phyloP scores from a whole-genome alignment of 1,140 invertebrate genomes.

The Papilio glaucus region DNA sequence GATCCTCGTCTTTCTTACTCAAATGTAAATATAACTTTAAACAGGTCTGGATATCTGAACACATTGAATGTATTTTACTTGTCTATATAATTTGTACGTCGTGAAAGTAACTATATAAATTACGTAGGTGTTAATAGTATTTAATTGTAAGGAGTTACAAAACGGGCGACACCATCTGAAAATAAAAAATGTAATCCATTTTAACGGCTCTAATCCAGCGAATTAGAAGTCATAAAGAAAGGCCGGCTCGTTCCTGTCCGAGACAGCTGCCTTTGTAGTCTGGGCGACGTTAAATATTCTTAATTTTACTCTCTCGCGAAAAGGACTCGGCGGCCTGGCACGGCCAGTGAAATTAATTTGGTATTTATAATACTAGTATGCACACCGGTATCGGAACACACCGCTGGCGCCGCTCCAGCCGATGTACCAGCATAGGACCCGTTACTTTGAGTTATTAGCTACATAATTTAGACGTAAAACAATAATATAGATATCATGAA shows the following conservation, averaged over 20 bases:
- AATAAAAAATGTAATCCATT: slow-evolving; percentile 71
- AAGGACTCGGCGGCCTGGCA: slow-evolving; percentile 56
- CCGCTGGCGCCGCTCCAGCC: slow-evolving; percentile 60
- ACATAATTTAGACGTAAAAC: too few species aligned
- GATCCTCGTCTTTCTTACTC: too few species aligned
- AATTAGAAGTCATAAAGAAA: slow-evolving; percentile 69
- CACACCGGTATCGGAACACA: slow-evolving; percentile 32
- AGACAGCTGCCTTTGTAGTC: slow-evolving; percentile 53
- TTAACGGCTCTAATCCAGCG: slow-evolving; percentile 55
- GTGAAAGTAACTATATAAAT: too few species aligned
- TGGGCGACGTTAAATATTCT: slow-evolving; percentile 54
- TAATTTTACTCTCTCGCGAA: slow-evolving; percentile 60
- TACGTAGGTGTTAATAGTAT: neutral
- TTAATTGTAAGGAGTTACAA: neutral
- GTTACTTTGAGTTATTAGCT: slow-evolving; percentile 50
- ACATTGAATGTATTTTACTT: too few species aligned
- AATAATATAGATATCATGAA: too few species aligned
- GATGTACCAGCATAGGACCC: slow-evolving; percentile 47
- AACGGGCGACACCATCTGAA: slow-evolving; percentile 29
- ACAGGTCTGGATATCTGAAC: too few species aligned
- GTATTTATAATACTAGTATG: slow-evolving; percentile 49
- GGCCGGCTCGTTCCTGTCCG: slow-evolving; percentile 55
- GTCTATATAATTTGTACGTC: too few species aligned
- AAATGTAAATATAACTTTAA: too few species aligned
- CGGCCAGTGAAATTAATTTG: slow-evolving; percentile 62